These are phyloP conservation scores for Nothocercus nigrocapillus DNA, from an alignment of 2,113 vertebrate species.

Conservation along the genomic window DNA sequence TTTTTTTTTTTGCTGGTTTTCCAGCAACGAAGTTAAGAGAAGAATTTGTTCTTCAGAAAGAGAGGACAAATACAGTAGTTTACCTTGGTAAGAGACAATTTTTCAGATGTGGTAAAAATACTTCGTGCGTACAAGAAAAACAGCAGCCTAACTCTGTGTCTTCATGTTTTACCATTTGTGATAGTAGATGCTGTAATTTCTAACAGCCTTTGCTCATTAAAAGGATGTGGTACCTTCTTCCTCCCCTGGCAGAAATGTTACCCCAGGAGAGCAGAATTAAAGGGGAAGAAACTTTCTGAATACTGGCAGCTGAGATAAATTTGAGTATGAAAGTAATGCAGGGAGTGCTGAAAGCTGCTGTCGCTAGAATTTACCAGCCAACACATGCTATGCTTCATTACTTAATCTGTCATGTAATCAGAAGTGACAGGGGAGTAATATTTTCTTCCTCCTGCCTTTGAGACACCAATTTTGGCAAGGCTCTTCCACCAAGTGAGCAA, in stretches of 20 bases:
- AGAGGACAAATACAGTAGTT: neutral
- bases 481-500: constrained; percentile 10
- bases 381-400: constrained; percentile 51
- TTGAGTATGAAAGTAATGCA: constrained; percentile 35
- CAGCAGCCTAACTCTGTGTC: neutral
- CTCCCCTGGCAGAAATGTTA: constrained; percentile 1
- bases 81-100: neutral
- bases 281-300: constrained; percentile 10
- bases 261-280: constrained; percentile 2
- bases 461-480: constrained; percentile 52
- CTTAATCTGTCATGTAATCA: constrained; percentile 55
- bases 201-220: constrained; percentile 18
- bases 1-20: neutral
- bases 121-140: neutral
- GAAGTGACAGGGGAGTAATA: constrained; percentile 44
- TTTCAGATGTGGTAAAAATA: neutral
- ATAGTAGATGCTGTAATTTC: constrained; percentile 7
- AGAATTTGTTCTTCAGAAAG: neutral
- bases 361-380: constrained; percentile 57
- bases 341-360: constrained; percentile 33
- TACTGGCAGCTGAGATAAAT: constrained; percentile 10
- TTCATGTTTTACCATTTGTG: neutral
- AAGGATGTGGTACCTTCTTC: neutral
- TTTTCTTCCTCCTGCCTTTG: constrained; percentile 48
- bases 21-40: neutral